Evolutionary conservation across 2,888 invertebrate genomes (phyloP).

Genomic region (Caenorhabditis becei): DNA sequence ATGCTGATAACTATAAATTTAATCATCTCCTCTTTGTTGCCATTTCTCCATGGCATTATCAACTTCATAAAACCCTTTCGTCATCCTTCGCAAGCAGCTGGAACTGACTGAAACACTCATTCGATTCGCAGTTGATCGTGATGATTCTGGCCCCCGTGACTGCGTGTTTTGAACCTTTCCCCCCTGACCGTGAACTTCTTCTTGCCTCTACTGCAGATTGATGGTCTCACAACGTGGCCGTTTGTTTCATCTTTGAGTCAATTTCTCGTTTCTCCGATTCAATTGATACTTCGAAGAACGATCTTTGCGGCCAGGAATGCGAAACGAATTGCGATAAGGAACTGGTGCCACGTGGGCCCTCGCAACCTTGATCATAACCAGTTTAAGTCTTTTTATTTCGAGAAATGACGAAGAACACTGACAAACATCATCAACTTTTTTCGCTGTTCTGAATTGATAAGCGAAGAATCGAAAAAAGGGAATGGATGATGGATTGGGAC

Average conservation of each 20-base stretch:
- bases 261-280: slow-evolving; percentile 45
- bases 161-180: slow-evolving; percentile 43
- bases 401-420: not conserved
- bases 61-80: not conserved
- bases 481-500: not conserved
- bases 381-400: not conserved
- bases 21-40: no score
- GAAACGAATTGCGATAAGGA: slow-evolving; percentile 49
- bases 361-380: slow-evolving; percentile 22
- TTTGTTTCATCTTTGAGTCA: slow-evolving; percentile 37
- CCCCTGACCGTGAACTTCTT: slow-evolving; percentile 32
- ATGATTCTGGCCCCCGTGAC: not conserved
- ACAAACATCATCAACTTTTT: not conserved
- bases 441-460: slow-evolving; percentile 37
- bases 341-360: slow-evolving; percentile 20
- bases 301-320: slow-evolving; percentile 14
- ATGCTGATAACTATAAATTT: no score
- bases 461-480: not conserved
- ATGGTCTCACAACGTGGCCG: slow-evolving; percentile 21
- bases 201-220: slow-evolving; percentile 32
- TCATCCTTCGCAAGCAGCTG: not conserved
- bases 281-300: slow-evolving; percentile 50
- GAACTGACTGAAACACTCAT: not conserved
- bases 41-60: not conserved
- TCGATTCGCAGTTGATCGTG: no score